phyloP scores from a whole-genome alignment of 2,797 vertebrate species.

The Sebastiscus tertius region DNA sequence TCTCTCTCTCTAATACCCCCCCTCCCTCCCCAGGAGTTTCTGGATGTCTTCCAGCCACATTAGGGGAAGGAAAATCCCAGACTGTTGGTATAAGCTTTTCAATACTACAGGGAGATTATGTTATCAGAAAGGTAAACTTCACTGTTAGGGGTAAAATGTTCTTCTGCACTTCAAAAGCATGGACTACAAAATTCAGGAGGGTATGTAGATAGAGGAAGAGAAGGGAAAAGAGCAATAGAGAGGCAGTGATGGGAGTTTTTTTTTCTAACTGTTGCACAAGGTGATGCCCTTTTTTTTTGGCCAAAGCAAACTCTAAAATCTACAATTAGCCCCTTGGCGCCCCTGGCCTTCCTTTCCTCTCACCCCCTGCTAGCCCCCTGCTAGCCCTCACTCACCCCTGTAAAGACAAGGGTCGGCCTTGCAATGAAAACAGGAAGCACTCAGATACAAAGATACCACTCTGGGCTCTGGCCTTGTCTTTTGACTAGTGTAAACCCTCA shows the following conservation, averaged over 20 bases:
- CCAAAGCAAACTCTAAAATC: constrained; percentile 85
- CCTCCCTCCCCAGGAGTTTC: constrained; percentile 72
- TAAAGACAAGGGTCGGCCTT: constrained; percentile 90
- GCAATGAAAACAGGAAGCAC: constrained; percentile 94
- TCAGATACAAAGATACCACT: constrained; percentile 90
- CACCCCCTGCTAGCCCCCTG: constrained; percentile 82
- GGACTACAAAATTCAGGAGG: constrained; percentile 75
- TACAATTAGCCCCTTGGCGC: constrained; percentile 89
- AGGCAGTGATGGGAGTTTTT: constrained; percentile 6
- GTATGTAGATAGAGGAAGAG: constrained; percentile 23
- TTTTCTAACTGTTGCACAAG: constrained; percentile 80
- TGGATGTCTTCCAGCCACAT: constrained; percentile 89
- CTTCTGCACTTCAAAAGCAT: constrained; percentile 83
- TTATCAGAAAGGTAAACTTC: constrained; percentile 96
- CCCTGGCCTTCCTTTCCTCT: constrained; percentile 87
- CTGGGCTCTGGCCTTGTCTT: constrained; percentile 79
- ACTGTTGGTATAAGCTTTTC: constrained; percentile 91
- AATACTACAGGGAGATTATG: constrained; percentile 91
- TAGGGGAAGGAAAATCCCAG: constrained; percentile 91
- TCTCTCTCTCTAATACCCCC: constrained; percentile 51
- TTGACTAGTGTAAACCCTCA: constrained; percentile 81
- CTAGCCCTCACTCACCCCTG: constrained; percentile 87
- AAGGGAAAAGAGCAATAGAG: constrained; percentile 18
- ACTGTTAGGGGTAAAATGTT: constrained; percentile 86
- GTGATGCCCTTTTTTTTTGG: constrained; percentile 79